Base-by-base conservation (phyloP, 2,888 invertebrate genomes). In the Trichogramma evanescens region DNA sequence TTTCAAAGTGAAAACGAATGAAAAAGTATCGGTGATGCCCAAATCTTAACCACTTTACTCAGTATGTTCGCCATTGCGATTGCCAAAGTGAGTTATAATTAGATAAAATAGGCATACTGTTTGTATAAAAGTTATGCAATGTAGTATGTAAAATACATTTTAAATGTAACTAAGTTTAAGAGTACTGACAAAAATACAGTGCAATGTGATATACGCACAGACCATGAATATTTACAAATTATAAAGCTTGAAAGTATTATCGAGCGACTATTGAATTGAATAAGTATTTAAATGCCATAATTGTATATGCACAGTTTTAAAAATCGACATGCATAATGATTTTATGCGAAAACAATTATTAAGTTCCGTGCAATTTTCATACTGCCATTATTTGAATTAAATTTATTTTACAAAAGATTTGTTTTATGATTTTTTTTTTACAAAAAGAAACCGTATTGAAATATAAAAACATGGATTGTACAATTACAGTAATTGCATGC, bases 311-410 rank as follows among this genome's bases (percentile, higher is more conserved):
- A 58, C 42, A 7, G 50, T 50, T 13, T 13, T 40, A 51, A 43
- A 45, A 54, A 54, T 54, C 48, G 48, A 13, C 10, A 4, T 48
- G 10, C 44, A n/a, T 54, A 54, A 44, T 9, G 26, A 13, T 45
- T 6, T 43, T 45, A 26, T 43, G 38, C n/a, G 45, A n/a, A 9
- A 54, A 41, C 46, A 64, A 59, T 50, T 62, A 57, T 58, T 64
- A 52, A 61, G 63, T 68, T 65, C 63, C 58, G 65, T 68, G 66
- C 66, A 68, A 69, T 66, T 51, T 61, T 64, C 50, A 64, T 68
- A 66, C 68, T 68, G 71, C 66, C 68, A 68, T 67, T 64, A 62
- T 49, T 66, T 56, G 44, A 45, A 56, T 62, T 51, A 54, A 26
- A 43, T 51, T 48, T 44, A 54, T 56, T 43, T 38, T 42, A 5